Base-by-base conservation (phyloP, 2,797 vertebrate genomes). In the Amblyopsis hoosieri region DNA sequence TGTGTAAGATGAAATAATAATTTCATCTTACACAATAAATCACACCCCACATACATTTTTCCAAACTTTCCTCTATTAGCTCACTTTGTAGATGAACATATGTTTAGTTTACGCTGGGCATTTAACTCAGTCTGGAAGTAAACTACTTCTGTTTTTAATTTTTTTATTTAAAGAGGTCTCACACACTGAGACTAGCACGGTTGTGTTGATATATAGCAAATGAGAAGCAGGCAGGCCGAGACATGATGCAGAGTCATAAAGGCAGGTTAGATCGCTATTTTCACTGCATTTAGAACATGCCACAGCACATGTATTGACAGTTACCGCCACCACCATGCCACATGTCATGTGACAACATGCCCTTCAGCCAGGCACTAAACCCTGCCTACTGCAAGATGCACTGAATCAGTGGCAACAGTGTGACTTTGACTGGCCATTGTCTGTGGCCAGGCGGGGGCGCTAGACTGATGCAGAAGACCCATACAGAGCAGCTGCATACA, bases 391-490 rank as follows among this genome's bases (percentile, higher is more conserved):
- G 5, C 5, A 14, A 42, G 31, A 17, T 29, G 46, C 19, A 54
- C 13, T 14, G 48, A 8, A 58, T 7, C 51, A 48, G 54, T 45
- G 54, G 51, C n/a, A 3, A 62, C 55, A 50, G 33, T 29, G 46
- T 47, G 58, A 37, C 37, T 37, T 37, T 37, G 23, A 23, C 23
- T 23, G 37, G 37, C 9, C 37, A 23, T 23, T 23, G 37, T 37
- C 12, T 2, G 60, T 12, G 11, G 46, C 48, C 77, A 54, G 67
- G 62, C 33, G 51, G 23, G 48, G 67, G 67, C 57, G 1, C 69
- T 12, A 68, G 6, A 55, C 69, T 84, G 81, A 90, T 73, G 83
- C 72, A 74, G 76, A 84, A 71, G 80, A 85, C 82, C 84, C 81
- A 78, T 59, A 65, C 64, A 31, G 57, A 63, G 69, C 73, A 81